A percentile compares a stretch with the other conserved stretches of the same genome.
Conservation (phyloP, 2,797 vertebrate genomes). For the Acridotheres tristis region DNA sequence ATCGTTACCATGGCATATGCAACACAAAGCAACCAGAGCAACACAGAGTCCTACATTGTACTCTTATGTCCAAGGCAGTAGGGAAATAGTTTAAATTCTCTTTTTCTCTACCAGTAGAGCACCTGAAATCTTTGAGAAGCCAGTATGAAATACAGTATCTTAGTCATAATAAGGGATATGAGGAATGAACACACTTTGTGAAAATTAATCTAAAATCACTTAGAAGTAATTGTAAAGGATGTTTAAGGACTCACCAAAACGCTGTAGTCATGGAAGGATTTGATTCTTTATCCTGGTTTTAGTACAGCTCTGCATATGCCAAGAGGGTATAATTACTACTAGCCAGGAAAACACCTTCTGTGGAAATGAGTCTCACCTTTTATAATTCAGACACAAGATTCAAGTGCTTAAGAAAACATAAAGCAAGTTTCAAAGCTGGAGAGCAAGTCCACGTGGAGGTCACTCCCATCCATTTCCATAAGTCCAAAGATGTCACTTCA, state of each 20-base stretch:
- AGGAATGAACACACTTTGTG: not conserved
- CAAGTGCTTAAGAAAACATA: not conserved
- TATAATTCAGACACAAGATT: not conserved
- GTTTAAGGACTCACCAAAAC: not conserved
- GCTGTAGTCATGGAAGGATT: not conserved
- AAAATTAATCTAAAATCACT: not conserved
- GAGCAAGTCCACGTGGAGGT: not conserved
- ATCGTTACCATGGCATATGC: not conserved
- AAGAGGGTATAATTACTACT: not conserved
- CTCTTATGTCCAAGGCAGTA: not conserved
- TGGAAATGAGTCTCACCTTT: not conserved
- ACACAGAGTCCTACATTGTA: not conserved
- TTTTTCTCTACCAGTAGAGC: not conserved
- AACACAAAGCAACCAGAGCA: not conserved
- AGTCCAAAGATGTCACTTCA: not conserved
- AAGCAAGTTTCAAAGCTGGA: not conserved
- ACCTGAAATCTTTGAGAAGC: not conserved
- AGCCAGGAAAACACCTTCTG: not conserved
- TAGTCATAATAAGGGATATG: not conserved
- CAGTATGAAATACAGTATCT: not conserved
- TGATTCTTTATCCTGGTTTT: not conserved
- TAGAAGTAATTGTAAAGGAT: not conserved
- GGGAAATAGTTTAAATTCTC: not conserved
- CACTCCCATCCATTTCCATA: fast-evolving
- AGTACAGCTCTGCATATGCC: not conserved